phyloP scores from a whole-genome alignment of 2,888 invertebrate species.

The Temnothorax rugatulus region DNA sequence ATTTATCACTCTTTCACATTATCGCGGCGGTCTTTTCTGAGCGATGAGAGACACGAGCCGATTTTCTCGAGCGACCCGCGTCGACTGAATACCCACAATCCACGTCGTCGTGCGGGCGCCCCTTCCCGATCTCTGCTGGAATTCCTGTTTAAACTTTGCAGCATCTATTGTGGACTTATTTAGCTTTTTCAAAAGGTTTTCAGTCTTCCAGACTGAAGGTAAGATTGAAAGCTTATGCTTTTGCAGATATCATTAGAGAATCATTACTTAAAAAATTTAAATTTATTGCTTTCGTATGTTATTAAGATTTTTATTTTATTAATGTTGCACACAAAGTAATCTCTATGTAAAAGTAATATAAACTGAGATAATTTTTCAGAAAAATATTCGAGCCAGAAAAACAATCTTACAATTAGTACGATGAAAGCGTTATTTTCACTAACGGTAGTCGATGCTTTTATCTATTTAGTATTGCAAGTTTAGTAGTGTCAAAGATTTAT shows the following conservation, averaged over 20 bases:
- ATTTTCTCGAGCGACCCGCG: constrained; percentile 73
- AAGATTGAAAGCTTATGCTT: background rate
- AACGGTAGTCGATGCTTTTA: background rate
- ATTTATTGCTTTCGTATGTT: background rate
- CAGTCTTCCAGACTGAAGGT: background rate
- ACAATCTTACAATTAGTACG: background rate
- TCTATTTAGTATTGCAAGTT: background rate
- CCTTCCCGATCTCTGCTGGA: constrained; percentile 39
- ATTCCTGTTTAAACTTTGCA: constrained; percentile 27
- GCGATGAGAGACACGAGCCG: constrained; percentile 57
- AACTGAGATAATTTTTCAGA: background rate
- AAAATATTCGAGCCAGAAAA: background rate
- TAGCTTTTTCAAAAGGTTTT: background rate
- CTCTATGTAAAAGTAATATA: background rate
- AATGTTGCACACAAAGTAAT: background rate
- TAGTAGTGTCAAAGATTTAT: background rate
- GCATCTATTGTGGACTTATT: background rate
- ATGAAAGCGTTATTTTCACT: background rate
- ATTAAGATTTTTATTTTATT: background rate
- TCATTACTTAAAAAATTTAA: background rate
- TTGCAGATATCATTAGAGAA: background rate
- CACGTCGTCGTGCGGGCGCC: constrained; percentile 50
- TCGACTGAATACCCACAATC: constrained; percentile 71
- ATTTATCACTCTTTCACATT: background rate
- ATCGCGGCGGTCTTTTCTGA: constrained; percentile 14